phyloP scores from a whole-genome alignment of 1,140 invertebrate genomes.

The Drosophila ironensis region DNA sequence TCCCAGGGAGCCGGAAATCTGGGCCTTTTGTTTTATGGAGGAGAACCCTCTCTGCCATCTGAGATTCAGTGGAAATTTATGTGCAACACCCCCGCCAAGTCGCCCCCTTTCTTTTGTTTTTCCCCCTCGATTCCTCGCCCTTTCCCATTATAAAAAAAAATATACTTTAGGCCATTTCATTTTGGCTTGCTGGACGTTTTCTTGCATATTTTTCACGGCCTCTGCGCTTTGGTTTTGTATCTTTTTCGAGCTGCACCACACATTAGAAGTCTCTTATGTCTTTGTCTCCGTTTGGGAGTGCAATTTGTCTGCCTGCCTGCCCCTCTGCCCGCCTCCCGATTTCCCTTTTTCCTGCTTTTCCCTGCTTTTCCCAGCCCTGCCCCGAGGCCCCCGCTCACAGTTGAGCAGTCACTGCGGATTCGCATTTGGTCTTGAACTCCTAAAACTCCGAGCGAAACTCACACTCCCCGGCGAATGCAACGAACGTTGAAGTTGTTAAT shows the following conservation, averaged over 20 bases:
- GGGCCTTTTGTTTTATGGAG: slow-evolving; percentile 37
- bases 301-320: slow-evolving; percentile 69
- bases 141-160: slow-evolving; percentile 50
- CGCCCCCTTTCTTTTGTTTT: neutral
- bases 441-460: no score
- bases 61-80: slow-evolving; percentile 59
- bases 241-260: slow-evolving; percentile 6
- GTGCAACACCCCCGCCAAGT: slow-evolving; percentile 4
- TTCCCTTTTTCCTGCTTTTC: neutral
- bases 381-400: slow-evolving; percentile 11
- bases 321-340: slow-evolving; percentile 10
- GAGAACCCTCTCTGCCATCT: slow-evolving; percentile 37
- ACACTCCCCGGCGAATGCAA: slow-evolving; percentile 66
- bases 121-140: slow-evolving; percentile 6
- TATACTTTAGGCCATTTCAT: slow-evolving; percentile 65
- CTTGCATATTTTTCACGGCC: slow-evolving; percentile 74
- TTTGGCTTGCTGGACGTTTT: slow-evolving; percentile 56
- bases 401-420: slow-evolving; percentile 7
- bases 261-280: slow-evolving; percentile 40
- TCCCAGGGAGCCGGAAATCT: slow-evolving; percentile 41
- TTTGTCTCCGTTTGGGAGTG: slow-evolving; percentile 58
- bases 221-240: slow-evolving; percentile 9
- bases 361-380: neutral
- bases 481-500: slow-evolving; percentile 79
- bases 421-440: slow-evolving; percentile 6